These are phyloP conservation scores for Notolepis coatsorum DNA, from an alignment of 2,797 vertebrate species.

Conservation along the genomic window DNA sequence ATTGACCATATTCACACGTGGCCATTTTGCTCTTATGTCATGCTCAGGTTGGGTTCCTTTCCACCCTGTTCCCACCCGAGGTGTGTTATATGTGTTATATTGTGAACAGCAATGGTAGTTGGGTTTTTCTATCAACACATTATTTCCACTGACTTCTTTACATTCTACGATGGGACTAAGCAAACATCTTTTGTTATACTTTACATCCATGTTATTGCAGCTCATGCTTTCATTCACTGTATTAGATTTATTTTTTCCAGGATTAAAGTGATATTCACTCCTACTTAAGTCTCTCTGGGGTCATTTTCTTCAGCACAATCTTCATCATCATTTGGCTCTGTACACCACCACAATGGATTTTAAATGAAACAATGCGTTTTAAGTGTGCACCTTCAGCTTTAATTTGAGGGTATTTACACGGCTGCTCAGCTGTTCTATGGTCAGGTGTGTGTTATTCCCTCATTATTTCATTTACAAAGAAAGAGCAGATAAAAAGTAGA, in stretches of 20 bases:
- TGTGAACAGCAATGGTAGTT: slow-evolving; percentile 30
- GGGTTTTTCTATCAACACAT: slow-evolving; percentile 44
- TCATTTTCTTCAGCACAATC: slow-evolving; percentile 20
- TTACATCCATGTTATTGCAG: slow-evolving; percentile 47
- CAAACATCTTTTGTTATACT: slow-evolving; percentile 49
- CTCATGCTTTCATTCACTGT: slow-evolving; percentile 60
- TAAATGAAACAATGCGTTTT: background rate
- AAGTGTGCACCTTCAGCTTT: background rate
- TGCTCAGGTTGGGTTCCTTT: too few species aligned
- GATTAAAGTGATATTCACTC: slow-evolving; percentile 79
- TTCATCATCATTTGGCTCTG: background rate
- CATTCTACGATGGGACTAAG: slow-evolving; percentile 58
- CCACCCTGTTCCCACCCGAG: too few species aligned
- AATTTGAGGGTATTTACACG: too few species aligned
- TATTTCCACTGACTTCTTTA: slow-evolving; percentile 53
- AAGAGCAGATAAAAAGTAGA: too few species aligned
- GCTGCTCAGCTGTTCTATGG: too few species aligned
- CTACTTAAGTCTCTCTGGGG: slow-evolving; percentile 21
- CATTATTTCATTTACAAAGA: background rate
- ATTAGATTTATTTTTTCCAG: slow-evolving; percentile 56
- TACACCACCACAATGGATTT: too few species aligned
- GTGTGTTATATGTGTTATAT: too few species aligned
- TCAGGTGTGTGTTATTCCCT: too few species aligned
- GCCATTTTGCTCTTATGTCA: too few species aligned
- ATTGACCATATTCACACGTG: too few species aligned